Evolutionary conservation across 1,140 invertebrate species (phyloP).

Genomic region (Drosophila kohkoa): DNA sequence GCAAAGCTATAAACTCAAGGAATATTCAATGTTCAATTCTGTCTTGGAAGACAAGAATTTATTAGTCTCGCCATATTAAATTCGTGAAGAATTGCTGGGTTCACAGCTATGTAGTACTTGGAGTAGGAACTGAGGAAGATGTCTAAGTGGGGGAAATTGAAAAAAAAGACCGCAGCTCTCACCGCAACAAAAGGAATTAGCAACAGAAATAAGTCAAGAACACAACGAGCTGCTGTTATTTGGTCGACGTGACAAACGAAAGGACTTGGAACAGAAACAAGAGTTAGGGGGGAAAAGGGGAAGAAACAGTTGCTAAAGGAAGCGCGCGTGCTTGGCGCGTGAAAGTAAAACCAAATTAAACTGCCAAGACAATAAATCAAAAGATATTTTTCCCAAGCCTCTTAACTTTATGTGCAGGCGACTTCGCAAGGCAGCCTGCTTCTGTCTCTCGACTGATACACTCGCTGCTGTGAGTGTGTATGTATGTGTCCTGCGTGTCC

Average conservation of each 20-base stretch:
- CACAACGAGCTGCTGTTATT: constrained; percentile 59
- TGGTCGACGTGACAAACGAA: constrained; percentile 59
- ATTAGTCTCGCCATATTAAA: constrained; percentile 32
- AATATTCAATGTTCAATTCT: background rate
- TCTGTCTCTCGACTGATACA: constrained; percentile 24
- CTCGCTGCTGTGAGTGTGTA: background rate
- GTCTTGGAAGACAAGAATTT: constrained; percentile 6
- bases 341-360: constrained; percentile 68
- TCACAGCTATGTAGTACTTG: constrained; percentile 28
- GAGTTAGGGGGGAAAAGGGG: background rate
- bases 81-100: constrained; percentile 49
- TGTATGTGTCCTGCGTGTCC: background rate
- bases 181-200: constrained; percentile 51
- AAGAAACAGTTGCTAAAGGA: constrained; percentile 9
- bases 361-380: constrained; percentile 74
- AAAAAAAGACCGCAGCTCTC: constrained; percentile 35
- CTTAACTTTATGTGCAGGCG: constrained; percentile 32
- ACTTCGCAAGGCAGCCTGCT: constrained; percentile 1
- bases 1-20: background rate
- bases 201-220: constrained; percentile 56
- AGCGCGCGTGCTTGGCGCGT: constrained; percentile 50
- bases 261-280: constrained; percentile 16
- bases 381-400: constrained; percentile 44
- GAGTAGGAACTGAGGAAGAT: constrained; percentile 17
- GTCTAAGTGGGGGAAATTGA: constrained; percentile 32